Conservation (phyloP, 2,888 invertebrate genomes). For the Steinernema hermaphroditum region DNA sequence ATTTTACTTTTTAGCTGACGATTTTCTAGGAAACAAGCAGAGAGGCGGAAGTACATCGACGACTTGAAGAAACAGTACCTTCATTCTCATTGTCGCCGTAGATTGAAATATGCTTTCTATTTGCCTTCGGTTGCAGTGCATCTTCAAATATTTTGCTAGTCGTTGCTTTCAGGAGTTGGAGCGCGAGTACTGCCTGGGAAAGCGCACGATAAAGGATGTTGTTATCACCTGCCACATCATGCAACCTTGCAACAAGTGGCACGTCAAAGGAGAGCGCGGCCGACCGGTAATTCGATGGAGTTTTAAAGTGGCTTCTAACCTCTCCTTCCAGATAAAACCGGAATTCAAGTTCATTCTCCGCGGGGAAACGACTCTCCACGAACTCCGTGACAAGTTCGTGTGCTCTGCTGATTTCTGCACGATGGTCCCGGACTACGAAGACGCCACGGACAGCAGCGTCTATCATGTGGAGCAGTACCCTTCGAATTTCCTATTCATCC, state of each 20-base stretch:
- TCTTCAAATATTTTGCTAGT: too few species aligned
- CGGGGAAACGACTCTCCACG: conserved; percentile 76
- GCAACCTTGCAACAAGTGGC: conserved; percentile 10
- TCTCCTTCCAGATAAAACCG: conserved; percentile 35
- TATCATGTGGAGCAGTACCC: conserved; percentile 71
- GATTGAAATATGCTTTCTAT: background rate
- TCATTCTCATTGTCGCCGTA: background rate
- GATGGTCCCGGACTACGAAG: conserved; percentile 38
- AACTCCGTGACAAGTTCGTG: conserved; percentile 77
- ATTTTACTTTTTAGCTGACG: background rate
- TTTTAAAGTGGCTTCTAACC: too few species aligned
- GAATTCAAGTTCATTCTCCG: conserved; percentile 73
- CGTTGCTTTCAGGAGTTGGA: background rate
- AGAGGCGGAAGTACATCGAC: background rate
- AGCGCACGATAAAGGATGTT: background rate
- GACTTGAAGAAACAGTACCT: background rate
- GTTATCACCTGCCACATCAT: conserved; percentile 1
- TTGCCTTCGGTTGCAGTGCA: background rate
- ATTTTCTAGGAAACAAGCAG: background rate
- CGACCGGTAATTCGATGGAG: conserved; percentile 1
- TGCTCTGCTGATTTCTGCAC: conserved; percentile 75
- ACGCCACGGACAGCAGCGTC: conserved; percentile 35
- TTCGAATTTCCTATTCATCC: conserved; percentile 79
- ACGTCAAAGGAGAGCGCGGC: background rate
- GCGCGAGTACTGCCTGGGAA: conserved; percentile 5